Conservation (phyloP, 2,113 vertebrate genomes). For the Apistogramma diplotaenia region DNA sequence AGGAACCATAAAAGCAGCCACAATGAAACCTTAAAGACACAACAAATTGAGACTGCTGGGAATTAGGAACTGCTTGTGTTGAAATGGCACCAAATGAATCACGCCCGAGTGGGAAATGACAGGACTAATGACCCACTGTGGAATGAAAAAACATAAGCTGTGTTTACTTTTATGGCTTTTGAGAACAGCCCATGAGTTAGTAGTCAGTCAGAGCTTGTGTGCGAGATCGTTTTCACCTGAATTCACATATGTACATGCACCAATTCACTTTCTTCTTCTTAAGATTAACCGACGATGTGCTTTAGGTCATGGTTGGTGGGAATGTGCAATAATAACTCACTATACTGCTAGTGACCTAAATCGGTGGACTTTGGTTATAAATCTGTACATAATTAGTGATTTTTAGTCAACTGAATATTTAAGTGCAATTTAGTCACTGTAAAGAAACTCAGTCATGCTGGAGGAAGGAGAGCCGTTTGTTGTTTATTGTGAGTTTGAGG, state of each 20-base stretch:
- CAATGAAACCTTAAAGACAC: background rate
- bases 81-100: constrained; percentile 3
- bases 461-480: background rate
- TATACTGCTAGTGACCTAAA: background rate
- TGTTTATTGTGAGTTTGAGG: background rate
- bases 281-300: background rate
- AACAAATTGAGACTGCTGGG: background rate
- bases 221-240: background rate
- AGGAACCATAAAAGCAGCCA: background rate
- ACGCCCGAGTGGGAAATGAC: background rate
- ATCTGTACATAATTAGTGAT: background rate
- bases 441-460: background rate
- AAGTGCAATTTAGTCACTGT: background rate
- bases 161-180: background rate
- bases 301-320: background rate
- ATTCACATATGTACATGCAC: background rate
- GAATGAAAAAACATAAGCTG: constrained; percentile 9
- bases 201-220: background rate
- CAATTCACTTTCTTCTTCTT: background rate
- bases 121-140: background rate
- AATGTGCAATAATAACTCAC: background rate
- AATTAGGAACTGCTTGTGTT: background rate
- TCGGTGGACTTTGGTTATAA: background rate
- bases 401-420: background rate
- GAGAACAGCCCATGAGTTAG: background rate